Evolutionary conservation across 1,140 invertebrate genomes (phyloP).

Genomic region (Ips nitidus): DNA sequence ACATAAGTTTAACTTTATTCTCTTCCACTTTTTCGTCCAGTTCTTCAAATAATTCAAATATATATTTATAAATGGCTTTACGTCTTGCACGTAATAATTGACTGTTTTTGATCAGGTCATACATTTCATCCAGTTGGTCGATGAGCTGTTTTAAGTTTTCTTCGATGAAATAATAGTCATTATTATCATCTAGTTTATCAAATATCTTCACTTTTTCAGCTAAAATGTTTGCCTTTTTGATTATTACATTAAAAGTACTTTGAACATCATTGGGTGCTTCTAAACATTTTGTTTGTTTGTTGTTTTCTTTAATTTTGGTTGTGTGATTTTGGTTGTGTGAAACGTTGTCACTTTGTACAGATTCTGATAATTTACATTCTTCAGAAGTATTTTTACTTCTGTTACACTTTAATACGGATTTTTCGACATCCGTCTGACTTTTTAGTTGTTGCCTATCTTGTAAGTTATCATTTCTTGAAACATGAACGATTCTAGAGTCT

Average conservation of each 20-base stretch:
- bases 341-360: no score
- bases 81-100: background rate
- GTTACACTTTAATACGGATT: no score
- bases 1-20: background rate
- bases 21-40: constrained; percentile 9
- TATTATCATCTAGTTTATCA: constrained; percentile 18
- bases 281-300: no score
- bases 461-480: no score
- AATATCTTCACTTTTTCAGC: constrained; percentile 22
- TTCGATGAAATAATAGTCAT: constrained; percentile 25
- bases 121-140: constrained; percentile 5
- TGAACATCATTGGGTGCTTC: background rate
- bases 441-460: no score
- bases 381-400: no score
- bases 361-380: no score
- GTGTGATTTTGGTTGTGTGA: no score
- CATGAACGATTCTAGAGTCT: no score
- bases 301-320: no score
- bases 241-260: background rate
- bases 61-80: constrained; percentile 5
- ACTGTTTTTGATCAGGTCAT: background rate
- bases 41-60: background rate
- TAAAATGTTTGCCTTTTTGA: background rate
- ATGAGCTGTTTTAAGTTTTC: constrained; percentile 25
- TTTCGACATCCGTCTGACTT: no score